Evolutionary conservation across 2,888 invertebrate species (phyloP).

Genomic region (Arge pagana): DNA sequence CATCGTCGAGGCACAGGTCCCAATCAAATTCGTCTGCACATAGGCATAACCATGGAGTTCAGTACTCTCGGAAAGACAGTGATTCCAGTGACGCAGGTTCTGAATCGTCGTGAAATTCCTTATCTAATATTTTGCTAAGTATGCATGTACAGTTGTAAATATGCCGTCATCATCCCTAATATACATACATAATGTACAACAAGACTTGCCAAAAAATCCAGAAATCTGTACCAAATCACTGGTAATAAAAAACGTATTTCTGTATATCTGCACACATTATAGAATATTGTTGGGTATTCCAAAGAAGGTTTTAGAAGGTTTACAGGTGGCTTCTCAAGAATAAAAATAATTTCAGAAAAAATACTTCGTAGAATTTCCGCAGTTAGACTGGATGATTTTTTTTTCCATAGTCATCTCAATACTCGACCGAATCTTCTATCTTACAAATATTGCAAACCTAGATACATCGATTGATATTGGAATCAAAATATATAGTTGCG

Average conservation of each 20-base stretch:
- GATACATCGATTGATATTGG: too few species aligned
- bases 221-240: neutral
- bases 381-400: too few species aligned
- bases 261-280: neutral
- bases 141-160: slow-evolving; percentile 33
- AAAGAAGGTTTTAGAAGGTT: too few species aligned
- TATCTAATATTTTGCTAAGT: slow-evolving; percentile 9
- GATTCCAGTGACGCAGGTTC: slow-evolving; percentile 50
- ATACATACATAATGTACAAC: slow-evolving; percentile 5
- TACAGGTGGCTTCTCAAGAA: too few species aligned
- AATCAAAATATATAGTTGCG: too few species aligned
- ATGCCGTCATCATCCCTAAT: slow-evolving; percentile 10
- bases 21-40: slow-evolving; percentile 49
- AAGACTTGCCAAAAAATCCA: slow-evolving; percentile 3
- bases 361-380: too few species aligned
- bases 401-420: too few species aligned
- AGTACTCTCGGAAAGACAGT: slow-evolving; percentile 43
- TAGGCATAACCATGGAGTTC: slow-evolving; percentile 41
- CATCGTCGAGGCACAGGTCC: slow-evolving; percentile 50
- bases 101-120: slow-evolving; percentile 39
- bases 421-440: too few species aligned
- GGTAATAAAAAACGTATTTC: slow-evolving; percentile 4
- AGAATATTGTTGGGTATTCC: too few species aligned
- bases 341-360: too few species aligned
- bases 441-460: too few species aligned